A percentile compares a stretch with the other conserved stretches of the same genome.
Conservation (phyloP, 2,888 invertebrate species). For the Scaeva pyrastri region DNA sequence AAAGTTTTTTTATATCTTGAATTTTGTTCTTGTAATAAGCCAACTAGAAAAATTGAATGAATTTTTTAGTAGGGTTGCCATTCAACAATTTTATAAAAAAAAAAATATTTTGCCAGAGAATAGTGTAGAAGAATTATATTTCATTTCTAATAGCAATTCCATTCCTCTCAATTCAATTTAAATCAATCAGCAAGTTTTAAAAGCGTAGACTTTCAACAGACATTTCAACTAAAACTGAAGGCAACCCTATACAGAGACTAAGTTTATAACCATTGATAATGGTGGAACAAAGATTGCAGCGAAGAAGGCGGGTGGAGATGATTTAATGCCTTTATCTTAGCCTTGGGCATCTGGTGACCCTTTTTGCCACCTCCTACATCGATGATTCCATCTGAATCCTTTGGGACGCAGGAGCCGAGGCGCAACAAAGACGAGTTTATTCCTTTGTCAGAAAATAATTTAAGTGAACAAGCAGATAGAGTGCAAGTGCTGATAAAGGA, state of each 20-base stretch:
- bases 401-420: too few relatives aligned
- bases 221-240: background rate
- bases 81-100: background rate
- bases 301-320: background rate
- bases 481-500: background rate
- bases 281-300: background rate
- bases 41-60: background rate
- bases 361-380: background rate
- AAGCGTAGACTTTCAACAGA: background rate
- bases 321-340: slow-evolving; percentile 30
- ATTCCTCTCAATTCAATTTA: too few relatives aligned
- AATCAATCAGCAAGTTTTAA: too few relatives aligned
- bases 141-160: too few relatives aligned
- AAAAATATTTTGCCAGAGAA: too few relatives aligned
- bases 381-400: too few relatives aligned
- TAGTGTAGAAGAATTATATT: too few relatives aligned
- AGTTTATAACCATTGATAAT: background rate
- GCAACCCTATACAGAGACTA: background rate
- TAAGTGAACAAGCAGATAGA: background rate
- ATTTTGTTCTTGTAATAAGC: slow-evolving; percentile 21
- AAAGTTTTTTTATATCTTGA: slow-evolving; percentile 4
- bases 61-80: background rate
- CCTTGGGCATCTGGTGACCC: slow-evolving; percentile 18
- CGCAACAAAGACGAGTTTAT: background rate
- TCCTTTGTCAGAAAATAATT: slow-evolving; percentile 17